These are phyloP conservation scores for Caenorhabditis briggsae DNA, from an alignment of 1,140 invertebrate species.

Conservation along the genomic window DNA sequence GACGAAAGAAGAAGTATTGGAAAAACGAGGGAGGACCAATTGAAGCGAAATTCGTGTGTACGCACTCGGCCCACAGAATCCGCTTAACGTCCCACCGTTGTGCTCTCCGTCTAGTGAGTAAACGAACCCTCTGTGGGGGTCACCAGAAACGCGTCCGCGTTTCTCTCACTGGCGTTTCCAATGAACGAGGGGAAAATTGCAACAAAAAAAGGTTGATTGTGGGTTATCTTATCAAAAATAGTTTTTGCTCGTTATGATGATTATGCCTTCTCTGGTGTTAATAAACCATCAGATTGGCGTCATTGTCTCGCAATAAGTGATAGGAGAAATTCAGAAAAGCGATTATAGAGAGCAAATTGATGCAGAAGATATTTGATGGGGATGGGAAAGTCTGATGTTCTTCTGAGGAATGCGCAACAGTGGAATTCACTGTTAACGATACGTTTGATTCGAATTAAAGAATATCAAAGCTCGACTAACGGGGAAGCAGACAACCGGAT, in stretches of 20 bases:
- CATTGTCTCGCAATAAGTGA: not conserved
- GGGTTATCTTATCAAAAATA: not conserved
- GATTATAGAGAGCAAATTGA: constrained; percentile 20
- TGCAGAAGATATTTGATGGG: not conserved
- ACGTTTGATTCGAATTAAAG: not conserved
- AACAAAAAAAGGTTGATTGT: not conserved
- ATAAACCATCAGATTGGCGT: not conserved
- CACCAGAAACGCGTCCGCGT: constrained; percentile 13
- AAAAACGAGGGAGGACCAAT: not conserved
- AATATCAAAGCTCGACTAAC: too few species aligned
- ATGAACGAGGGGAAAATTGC: not conserved
- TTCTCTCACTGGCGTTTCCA: not conserved
- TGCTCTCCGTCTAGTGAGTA: not conserved
- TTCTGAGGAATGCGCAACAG: not conserved
- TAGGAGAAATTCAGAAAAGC: not conserved
- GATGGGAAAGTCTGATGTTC: not conserved
- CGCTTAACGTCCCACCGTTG: not conserved
- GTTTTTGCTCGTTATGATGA: not conserved
- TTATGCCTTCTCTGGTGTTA: not conserved
- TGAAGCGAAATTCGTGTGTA: constrained; percentile 36
- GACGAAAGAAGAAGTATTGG: constrained; percentile 15
- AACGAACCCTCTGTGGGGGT: not conserved
- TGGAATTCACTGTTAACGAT: not conserved
- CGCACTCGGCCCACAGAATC: constrained; percentile 18
- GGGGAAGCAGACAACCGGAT: too few species aligned